phyloP scores from a whole-genome alignment of 2,113 vertebrate genomes.

The Zootoca vivipara region DNA sequence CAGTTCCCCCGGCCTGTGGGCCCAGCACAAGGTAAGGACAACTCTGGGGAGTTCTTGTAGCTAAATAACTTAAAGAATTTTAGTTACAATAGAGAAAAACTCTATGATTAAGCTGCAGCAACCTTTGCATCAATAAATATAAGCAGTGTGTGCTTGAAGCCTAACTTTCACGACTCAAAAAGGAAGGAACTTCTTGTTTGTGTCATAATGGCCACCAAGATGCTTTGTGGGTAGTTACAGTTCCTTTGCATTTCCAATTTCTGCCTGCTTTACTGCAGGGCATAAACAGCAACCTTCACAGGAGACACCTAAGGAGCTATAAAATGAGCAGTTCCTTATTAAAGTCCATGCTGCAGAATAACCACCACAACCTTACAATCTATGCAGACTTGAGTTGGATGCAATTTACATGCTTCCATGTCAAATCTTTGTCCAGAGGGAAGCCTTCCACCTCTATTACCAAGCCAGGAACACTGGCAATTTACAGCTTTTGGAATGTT shows the following conservation, averaged over 20 bases:
- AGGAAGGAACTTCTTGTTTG: background rate
- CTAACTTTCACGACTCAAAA: background rate
- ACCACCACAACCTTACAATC: background rate
- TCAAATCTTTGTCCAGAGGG: background rate
- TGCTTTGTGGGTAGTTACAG: background rate
- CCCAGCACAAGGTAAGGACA: constrained; percentile 87
- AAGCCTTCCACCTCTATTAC: background rate
- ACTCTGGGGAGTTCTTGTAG: background rate
- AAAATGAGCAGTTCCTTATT: background rate
- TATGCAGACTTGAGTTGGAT: background rate
- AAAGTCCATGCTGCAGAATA: background rate
- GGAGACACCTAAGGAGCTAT: background rate
- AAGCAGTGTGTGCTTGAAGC: background rate
- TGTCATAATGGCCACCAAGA: background rate
- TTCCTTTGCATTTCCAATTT: background rate
- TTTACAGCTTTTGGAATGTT: background rate
- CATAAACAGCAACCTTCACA: background rate
- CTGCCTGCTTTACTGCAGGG: background rate
- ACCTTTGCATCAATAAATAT: background rate
- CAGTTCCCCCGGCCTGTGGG: constrained; percentile 92
- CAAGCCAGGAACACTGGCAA: background rate
- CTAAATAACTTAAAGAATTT: background rate
- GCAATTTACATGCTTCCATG: background rate
- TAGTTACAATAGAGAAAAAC: background rate
- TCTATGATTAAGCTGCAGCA: background rate